These are phyloP conservation scores for Rhorus exstirpatorius DNA, from an alignment of 2,888 invertebrate species.

Conservation along the genomic window DNA sequence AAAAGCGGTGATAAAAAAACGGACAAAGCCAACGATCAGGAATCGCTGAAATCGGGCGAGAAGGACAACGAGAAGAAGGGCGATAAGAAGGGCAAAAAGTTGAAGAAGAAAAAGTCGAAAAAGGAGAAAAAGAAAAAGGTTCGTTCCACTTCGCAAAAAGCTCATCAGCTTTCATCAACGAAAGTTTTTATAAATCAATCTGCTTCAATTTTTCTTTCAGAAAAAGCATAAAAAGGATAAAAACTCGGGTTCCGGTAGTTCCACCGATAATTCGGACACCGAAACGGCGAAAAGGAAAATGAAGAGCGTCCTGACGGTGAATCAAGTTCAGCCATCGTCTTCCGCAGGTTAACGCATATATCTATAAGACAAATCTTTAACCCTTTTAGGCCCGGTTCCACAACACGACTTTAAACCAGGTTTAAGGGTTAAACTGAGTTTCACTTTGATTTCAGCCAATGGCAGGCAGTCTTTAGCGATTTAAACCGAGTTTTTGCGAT, in stretches of 20 bases:
- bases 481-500: too few relatives aligned
- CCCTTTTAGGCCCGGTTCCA: too few relatives aligned
- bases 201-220: slow-evolving; percentile 66
- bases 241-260: slow-evolving; percentile 73
- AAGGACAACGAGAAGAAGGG: slow-evolving; percentile 75
- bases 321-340: slow-evolving; percentile 68
- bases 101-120: slow-evolving; percentile 80
- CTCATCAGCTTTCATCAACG: background rate
- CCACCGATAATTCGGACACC: slow-evolving; percentile 72
- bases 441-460: too few relatives aligned
- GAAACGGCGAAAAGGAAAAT: slow-evolving; percentile 79
- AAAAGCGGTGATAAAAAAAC: slow-evolving; percentile 74
- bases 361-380: background rate
- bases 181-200: background rate
- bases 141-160: background rate
- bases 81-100: slow-evolving; percentile 80
- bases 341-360: slow-evolving; percentile 56
- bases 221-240: slow-evolving; percentile 80
- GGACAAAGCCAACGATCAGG: slow-evolving; percentile 81
- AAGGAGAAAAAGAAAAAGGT: slow-evolving; percentile 76
- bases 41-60: slow-evolving; percentile 72
- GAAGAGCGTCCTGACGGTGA: slow-evolving; percentile 78
- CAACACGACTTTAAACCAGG: too few relatives aligned
- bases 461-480: too few relatives aligned
- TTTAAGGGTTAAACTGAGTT: too few relatives aligned